Evolutionary conservation across 2,888 invertebrate species (phyloP), one percentile per base, ranked within the genome.

Genomic region (Antitype chi): DNA sequence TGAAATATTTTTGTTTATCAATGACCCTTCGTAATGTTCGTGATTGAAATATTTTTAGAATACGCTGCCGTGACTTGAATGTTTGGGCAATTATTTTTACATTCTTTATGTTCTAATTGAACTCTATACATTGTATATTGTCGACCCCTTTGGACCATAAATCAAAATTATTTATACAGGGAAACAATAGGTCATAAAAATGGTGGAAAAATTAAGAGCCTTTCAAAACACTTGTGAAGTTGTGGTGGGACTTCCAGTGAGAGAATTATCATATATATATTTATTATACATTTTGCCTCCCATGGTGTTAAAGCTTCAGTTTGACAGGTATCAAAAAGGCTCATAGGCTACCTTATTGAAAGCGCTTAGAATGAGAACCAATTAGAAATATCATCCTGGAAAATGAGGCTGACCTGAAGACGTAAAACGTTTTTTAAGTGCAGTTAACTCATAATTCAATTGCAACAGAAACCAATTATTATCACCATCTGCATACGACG

Each of bases 1-100:
- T 95, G 94, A 94, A 94, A 95, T 94, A 93, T 92, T 94, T 93
- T 90, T 91, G 90, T 90, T 89, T 91, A 91, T 91, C 89, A 88
- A 91, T 88, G 89, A 86, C 85, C 84, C 86, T 73, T 70, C 67
- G 70, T 89, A 88, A 90, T 90, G 77, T 86, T 88, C 78, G 84
- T 86, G 85, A 88, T 89, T 87, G 82, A 74, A 80, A 85, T 87
- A 87, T 88, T 83, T 86, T 82, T 78, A 80, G 77, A 74, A 83
- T 78, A 66, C 53, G 32, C n/a, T 73, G 20, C 32, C 72, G 71
- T 85, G 70, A 70, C 75, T 82, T 55, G 59, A 71, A 74, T 77
- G n/a, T 62, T 38, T 63, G n/a, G 57, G 23, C 28, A 74, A 83
- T 84, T 83, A 85, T 70, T 43, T 64, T 76, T 78, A 76, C 70